Base-by-base conservation (phyloP, 2,888 invertebrate species). In the Chrysolina americana region DNA sequence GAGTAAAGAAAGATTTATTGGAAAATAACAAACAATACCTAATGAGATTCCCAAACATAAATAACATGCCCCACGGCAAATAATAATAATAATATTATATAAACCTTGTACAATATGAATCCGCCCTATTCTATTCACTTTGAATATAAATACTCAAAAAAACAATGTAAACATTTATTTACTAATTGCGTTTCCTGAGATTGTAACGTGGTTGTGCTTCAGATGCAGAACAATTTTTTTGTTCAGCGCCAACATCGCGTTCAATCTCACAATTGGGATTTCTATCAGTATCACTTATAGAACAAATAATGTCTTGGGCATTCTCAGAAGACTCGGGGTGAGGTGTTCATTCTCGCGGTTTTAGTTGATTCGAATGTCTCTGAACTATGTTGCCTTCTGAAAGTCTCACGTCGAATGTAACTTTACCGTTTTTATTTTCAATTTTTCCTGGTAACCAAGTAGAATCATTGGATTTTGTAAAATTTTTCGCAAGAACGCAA, bases 131-230 rank as follows among this genome's bases (percentile, higher is more conserved):
- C 44, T 44, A 44, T 44, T 44, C 1, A 44, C 4, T 44, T 44
- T 44, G 8, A 13, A 44, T 44, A 13, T 5, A 44, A 44, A 44
- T 44, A 44, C 1, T 44, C 44, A 13, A 44, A 44, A 8, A 44
- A 2, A 44, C 44, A 13, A 44, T 5, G 8, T 44, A 44, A 44
- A 44, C 44, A 5, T 44, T 44, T 8, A 44, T 13, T 13, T 44
- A 44, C 4, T 2, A 5, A 5, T 44, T 44, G 1, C 44, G 44
- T 44, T 44, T 44, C 13, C 44, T 44, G 13, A 44, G 44, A 8
- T 44, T 44, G 44, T 44, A 44, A 44, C 44, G 44, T 44, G 44
- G 44, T 44, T 44, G 44, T 44, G 44, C 44, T 44, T 44, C 44
- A 13, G 8, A 44, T 44, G 2, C 13, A 9, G 44, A 13, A 44